A percentile compares a stretch with the other conserved stretches of the same genome.
phyloP scores from a whole-genome alignment of 2,797 vertebrate species.

The Thamnophis elegans region DNA sequence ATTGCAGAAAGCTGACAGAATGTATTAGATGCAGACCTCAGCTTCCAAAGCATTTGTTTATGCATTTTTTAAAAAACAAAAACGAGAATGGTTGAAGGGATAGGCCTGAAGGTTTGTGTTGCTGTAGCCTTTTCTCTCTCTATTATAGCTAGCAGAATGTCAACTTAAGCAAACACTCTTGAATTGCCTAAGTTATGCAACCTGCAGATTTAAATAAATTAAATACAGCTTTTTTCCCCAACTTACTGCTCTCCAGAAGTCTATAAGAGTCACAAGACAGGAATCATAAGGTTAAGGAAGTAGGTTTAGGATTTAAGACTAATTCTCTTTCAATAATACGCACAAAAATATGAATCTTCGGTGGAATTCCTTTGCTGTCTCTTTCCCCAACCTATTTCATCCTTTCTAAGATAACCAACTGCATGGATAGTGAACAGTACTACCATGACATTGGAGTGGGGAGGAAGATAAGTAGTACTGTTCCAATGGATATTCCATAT shows the following conservation, averaged over 20 bases:
- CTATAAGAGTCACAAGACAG: constrained; percentile 24
- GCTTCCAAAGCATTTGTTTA: not conserved
- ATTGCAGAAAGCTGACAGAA: constrained; percentile 27
- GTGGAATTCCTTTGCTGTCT: constrained; percentile 29
- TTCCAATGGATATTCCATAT: constrained; percentile 12
- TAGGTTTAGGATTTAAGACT: not conserved
- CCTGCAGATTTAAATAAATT: not conserved
- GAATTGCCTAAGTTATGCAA: not conserved
- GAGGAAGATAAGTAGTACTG: constrained; percentile 18
- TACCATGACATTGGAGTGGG: constrained; percentile 41
- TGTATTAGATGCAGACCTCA: not conserved
- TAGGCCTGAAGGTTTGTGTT: too few species aligned
- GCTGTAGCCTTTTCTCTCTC: not conserved
- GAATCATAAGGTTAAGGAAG: not conserved
- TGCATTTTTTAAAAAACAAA: not conserved
- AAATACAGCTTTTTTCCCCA: not conserved
- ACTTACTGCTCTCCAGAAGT: not conserved
- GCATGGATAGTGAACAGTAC: constrained; percentile 47
- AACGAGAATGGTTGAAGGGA: not conserved
- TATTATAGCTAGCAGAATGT: not conserved
- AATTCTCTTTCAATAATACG: constrained; percentile 24
- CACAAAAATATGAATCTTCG: not conserved
- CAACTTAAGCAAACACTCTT: not conserved
- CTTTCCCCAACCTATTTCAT: constrained; percentile 36
- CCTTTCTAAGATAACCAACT: constrained; percentile 48